Evolutionary conservation across 2,888 invertebrate genomes (phyloP), one percentile per base, ranked within the genome.

Genomic region (Drosophila putrida): DNA sequence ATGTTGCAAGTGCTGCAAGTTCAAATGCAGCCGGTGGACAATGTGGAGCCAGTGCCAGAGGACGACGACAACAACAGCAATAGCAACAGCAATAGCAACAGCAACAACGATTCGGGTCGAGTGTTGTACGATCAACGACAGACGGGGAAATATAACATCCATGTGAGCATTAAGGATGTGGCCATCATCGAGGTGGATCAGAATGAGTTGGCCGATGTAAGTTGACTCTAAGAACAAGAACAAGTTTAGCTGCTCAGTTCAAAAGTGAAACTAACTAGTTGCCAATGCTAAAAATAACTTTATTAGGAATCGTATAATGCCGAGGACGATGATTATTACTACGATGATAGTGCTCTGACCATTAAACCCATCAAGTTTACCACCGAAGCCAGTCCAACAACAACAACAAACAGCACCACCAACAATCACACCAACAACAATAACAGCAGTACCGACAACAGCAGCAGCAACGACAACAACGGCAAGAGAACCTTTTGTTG

Each of bases 81-180:
- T 5, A 31, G 10, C 39, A 41, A 13, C 36, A 25, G 2, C 25
- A 11, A 50, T 31, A 39, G 20, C 39, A 39, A 25, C 33, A 43
- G 10, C 43, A 36, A 27, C 44, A 27, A 25, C 1, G 68, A 66
- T 11, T 61, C 84, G 88, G 46, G 91, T 88, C 72, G 75, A 33
- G 66, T 86, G 49, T 43, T 90, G 38, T 91, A 90, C 91, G 96
- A 97, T 91, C 96, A 97, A 91, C 94, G 95, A 46, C 97, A 97
- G 93, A 95, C 94, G 4, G 97, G 97, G 20, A 95, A 96, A 80
- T 94, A 95, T 78, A 97, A 97, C 92, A 95, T 97, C 76, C 96
- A 96, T 90, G 93, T 97, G 72, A 95, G 95, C 91, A 93, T 97
- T 74, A 96, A 96, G 93, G 95, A 96, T 92, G 93, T 97, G 73